Evolutionary conservation across 2,888 invertebrate genomes (phyloP).

Genomic region (Hirudinaria manillensis): DNA sequence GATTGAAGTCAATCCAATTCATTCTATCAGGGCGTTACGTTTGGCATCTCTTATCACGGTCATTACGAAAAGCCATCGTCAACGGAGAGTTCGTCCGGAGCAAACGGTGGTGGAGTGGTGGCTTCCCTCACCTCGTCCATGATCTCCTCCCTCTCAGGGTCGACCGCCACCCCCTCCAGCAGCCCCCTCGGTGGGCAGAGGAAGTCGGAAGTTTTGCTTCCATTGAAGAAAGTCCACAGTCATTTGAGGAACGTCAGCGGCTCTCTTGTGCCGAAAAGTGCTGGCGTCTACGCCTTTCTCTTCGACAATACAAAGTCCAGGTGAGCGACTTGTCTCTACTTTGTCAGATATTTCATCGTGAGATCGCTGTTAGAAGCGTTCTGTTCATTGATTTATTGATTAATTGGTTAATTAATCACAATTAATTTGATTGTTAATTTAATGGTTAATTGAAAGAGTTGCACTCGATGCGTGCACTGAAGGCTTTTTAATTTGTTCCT

Average conservation of each 20-base stretch:
- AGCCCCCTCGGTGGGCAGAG: slow-evolving; percentile 19
- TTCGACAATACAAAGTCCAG: slow-evolving; percentile 51
- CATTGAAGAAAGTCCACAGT: slow-evolving; percentile 49
- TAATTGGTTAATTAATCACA: no score
- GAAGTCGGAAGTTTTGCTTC: slow-evolving; percentile 44
- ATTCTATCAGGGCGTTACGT: not conserved
- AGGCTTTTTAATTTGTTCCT: no score
- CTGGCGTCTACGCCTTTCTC: slow-evolving; percentile 49
- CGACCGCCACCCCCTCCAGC: not conserved
- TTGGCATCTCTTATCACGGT: not conserved
- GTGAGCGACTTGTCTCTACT: slow-evolving; percentile 36
- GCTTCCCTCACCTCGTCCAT: not conserved
- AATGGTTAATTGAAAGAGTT: no score
- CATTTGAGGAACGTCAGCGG: slow-evolving; percentile 48
- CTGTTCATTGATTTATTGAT: no score
- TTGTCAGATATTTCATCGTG: no score
- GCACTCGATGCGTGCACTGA: no score
- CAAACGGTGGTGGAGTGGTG: no score
- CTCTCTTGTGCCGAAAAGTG: slow-evolving; percentile 47
- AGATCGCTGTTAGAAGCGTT: no score
- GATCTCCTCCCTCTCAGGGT: not conserved
- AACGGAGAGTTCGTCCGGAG: no score
- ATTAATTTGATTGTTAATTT: no score
- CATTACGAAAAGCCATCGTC: no score
- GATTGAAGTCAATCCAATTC: no score